phyloP scores from a whole-genome alignment of 37 sponge, comb jelly and placozoan species.

The Halisarca cf. caerulea region DNA sequence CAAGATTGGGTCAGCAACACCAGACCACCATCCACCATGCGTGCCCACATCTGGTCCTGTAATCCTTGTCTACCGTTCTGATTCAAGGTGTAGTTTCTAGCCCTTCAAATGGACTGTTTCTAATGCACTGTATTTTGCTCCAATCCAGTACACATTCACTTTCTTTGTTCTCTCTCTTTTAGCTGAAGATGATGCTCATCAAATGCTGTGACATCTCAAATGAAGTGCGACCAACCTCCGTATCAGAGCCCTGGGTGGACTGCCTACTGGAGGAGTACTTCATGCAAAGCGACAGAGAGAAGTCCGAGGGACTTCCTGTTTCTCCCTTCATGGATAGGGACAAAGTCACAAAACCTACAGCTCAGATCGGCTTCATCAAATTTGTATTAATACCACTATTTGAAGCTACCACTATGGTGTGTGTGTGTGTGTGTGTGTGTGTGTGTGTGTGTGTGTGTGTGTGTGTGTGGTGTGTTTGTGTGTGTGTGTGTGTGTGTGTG shows the following conservation, averaged over 20 bases:
- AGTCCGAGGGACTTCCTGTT: slow-evolving; percentile 82
- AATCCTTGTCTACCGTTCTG: too few species aligned
- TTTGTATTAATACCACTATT: slow-evolving; percentile 81
- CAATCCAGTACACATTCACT: neutral
- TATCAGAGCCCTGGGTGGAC: slow-evolving; percentile 90
- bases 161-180: neutral
- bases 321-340: slow-evolving; percentile 93
- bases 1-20: too few species aligned
- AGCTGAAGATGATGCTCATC: slow-evolving; percentile 81
- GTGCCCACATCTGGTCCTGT: too few species aligned
- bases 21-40: too few species aligned
- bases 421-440: slow-evolving; percentile 24
- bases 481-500: neutral
- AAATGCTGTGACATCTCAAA: slow-evolving; percentile 90
- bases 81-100: too few species aligned
- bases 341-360: slow-evolving; percentile 79
- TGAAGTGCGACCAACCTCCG: slow-evolving; percentile 79
- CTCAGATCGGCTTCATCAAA: slow-evolving; percentile 89
- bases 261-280: slow-evolving; percentile 91
- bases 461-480: neutral
- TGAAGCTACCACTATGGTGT: slow-evolving; percentile 64
- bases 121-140: too few species aligned
- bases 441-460: slow-evolving; percentile 32
- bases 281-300: slow-evolving; percentile 83
- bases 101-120: too few species aligned